Evolutionary conservation across 2,888 invertebrate species (phyloP), one percentile per base, ranked within the genome.

Genomic region (Blastobasis lacticolella): DNA sequence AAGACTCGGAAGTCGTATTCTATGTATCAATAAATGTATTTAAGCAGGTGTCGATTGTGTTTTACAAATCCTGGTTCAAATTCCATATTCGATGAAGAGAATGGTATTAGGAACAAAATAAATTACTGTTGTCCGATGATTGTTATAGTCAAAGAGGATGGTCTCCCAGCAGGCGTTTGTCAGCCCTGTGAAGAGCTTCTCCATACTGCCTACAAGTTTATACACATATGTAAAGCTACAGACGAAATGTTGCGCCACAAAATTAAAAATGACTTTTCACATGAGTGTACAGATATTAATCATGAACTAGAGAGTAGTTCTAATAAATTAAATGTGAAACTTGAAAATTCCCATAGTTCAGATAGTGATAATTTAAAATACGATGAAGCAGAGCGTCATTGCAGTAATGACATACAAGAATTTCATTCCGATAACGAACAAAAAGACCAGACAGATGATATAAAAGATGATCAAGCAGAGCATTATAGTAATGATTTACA

Each of bases 51-150:
- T 23, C 23, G 23, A 23, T 23, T 23, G 23, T 23, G 23, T 23
- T 23, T 23, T 23, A 23, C 23, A 23, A 23, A 23, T 23, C 23
- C 23, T 23, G 23, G 23, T 23, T 23, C 23, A 23, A 23, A 23
- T 23, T 23, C 23, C 23, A 73, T 84, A 55, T 84, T 73, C 57
- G 54, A 59, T 40, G 51, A 57, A 8, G 62, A 58, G 37, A 49
- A 61, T 45, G 66, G 57, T 48, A 37, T 75, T 37, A 54, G 67
- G 49, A 56, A 56, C 23, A 81, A 78, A 69, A 73, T 85, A 52
- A 67, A 70, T 62, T 66, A 73, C 57, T 83, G 80, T 57, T 82
- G 82, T 61, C 54, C 64, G 38, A 75, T 72, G 49, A 41, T 83
- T 40, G 59, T 49, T 46, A 61, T 83, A 23, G 48, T 56, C 38